Conservation (phyloP, 2,797 vertebrate genomes). For the Neostethus bicornis region DNA sequence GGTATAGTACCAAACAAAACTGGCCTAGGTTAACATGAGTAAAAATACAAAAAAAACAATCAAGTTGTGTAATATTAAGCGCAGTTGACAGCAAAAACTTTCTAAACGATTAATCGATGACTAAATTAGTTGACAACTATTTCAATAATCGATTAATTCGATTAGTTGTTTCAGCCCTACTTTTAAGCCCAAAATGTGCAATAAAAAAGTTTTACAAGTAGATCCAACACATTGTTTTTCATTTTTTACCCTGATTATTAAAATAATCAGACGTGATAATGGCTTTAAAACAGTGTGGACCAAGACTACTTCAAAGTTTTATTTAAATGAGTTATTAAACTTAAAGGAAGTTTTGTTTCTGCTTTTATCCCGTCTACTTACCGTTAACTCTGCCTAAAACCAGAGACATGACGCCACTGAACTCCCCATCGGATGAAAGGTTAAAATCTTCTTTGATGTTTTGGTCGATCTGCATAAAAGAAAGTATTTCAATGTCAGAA, state of each 20-base stretch:
- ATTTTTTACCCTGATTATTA: not conserved
- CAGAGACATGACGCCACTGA: slow-evolving; percentile 87
- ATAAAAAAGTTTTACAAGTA: not conserved
- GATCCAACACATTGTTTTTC: slow-evolving; percentile 1
- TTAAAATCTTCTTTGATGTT: slow-evolving; percentile 83
- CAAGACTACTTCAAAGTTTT: slow-evolving; percentile 14
- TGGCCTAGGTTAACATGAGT: too few relatives aligned
- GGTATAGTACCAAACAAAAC: too few relatives aligned
- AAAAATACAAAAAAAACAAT: too few relatives aligned
- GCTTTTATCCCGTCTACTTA: slow-evolving; percentile 62
- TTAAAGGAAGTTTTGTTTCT: slow-evolving; percentile 2
- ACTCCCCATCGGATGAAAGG: slow-evolving; percentile 85
- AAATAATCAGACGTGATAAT: slow-evolving; percentile 16
- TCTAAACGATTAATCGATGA: too few relatives aligned
- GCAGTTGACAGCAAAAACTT: too few relatives aligned
- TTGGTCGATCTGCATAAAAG: slow-evolving; percentile 83
- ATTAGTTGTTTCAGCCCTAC: too few relatives aligned
- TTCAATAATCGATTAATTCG: too few relatives aligned
- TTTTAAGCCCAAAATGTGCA: too few relatives aligned
- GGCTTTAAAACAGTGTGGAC: not conserved
- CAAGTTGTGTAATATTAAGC: too few relatives aligned
- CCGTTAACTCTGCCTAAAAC: slow-evolving; percentile 86
- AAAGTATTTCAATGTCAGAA: not conserved
- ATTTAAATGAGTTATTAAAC: slow-evolving; percentile 24
- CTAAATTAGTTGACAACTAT: too few relatives aligned